Conservation (phyloP, 1,140 invertebrate species). For the Piezodorus guildinii region DNA sequence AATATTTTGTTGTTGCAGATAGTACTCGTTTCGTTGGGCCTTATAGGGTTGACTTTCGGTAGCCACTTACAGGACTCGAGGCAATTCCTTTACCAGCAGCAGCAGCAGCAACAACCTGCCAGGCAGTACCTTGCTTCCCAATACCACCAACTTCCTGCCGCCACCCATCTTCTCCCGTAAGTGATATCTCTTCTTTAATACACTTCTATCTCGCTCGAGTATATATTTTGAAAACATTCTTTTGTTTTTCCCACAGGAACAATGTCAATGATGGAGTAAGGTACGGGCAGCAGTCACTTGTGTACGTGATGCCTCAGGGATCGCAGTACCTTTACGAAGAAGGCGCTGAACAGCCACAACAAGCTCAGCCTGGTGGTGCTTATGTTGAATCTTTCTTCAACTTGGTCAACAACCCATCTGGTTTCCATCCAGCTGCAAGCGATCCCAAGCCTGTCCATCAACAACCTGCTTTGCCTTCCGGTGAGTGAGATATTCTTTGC, state of each 20-base stretch:
- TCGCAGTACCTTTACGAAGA: background rate
- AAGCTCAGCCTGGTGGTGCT: background rate
- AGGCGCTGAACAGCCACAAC: background rate
- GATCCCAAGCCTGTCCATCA: too few relatives aligned
- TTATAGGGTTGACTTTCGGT: too few relatives aligned
- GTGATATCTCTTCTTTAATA: background rate
- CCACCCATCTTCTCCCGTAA: slow-evolving; percentile 19
- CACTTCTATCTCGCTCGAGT: too few relatives aligned
- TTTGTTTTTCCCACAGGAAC: slow-evolving; percentile 4
- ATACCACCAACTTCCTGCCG: slow-evolving; percentile 13
- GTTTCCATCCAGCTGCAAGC: too few relatives aligned
- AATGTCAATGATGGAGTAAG: slow-evolving; percentile 20
- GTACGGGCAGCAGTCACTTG: slow-evolving; percentile 11
- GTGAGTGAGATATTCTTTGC: too few relatives aligned
- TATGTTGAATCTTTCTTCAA: slow-evolving; percentile 1
- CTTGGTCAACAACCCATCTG: too few relatives aligned
- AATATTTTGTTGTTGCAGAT: too few relatives aligned
- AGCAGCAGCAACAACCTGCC: background rate
- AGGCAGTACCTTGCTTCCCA: background rate
- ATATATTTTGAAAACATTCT: too few relatives aligned
- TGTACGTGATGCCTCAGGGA: slow-evolving; percentile 11
- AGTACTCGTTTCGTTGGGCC: too few relatives aligned
- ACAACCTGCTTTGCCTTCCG: too few relatives aligned
- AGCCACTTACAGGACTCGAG: slow-evolving; percentile 8
- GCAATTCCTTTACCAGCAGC: slow-evolving; percentile 15